phyloP scores from a whole-genome alignment of 2,113 vertebrate species.

The Triplophysa rosa region DNA sequence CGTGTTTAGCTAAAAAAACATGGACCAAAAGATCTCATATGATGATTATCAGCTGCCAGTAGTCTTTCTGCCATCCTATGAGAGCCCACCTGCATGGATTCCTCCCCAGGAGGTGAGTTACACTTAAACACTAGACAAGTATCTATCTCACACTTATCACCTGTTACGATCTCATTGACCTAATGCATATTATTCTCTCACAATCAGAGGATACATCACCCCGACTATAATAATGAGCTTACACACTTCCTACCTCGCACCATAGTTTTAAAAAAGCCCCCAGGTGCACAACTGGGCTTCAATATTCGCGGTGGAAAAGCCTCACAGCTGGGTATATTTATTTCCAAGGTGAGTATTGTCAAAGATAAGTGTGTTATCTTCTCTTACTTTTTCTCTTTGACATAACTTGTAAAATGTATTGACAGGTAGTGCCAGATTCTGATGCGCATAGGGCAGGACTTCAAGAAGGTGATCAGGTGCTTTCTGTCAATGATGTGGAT shows the following conservation, averaged over 20 bases:
- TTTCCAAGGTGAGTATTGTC: constrained; percentile 85
- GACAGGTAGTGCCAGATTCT: constrained; percentile 92
- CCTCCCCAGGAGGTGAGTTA: constrained; percentile 83
- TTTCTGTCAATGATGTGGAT: constrained; percentile 96
- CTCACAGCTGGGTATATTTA: constrained; percentile 96
- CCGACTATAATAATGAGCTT: constrained; percentile 97
- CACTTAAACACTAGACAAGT: not conserved
- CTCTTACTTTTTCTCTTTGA: not conserved
- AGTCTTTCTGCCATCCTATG: constrained; percentile 92
- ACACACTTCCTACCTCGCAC: constrained; percentile 92
- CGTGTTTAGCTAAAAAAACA: constrained; percentile 53
- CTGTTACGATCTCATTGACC: not conserved
- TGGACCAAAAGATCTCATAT: constrained; percentile 87
- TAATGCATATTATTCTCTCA: not conserved
- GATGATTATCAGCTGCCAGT: constrained; percentile 91
- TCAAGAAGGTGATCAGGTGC: constrained; percentile 96
- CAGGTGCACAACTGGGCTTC: constrained; percentile 94
- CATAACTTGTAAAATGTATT: constrained; percentile 8
- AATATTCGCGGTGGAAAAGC: constrained; percentile 98
- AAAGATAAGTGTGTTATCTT: not conserved
- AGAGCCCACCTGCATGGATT: constrained; percentile 93
- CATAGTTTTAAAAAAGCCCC: constrained; percentile 89
- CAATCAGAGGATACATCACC: constrained; percentile 86
- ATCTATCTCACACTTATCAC: not conserved
- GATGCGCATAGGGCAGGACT: constrained; percentile 93